phyloP scores from a whole-genome alignment of 2,113 vertebrate genomes.

The Oriolus oriolus region DNA sequence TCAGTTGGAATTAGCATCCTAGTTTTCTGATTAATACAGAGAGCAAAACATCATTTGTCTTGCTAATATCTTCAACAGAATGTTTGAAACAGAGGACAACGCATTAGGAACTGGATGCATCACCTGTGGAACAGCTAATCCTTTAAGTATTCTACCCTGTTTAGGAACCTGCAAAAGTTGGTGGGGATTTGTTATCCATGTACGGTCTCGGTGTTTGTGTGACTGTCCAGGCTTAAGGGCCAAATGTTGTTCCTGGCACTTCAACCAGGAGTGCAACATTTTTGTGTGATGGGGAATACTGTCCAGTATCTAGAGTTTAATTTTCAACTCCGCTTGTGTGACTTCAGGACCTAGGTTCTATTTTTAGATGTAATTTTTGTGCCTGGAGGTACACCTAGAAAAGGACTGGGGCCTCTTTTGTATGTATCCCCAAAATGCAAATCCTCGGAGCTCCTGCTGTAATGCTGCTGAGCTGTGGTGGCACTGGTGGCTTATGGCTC shows the following conservation, averaged over 20 bases:
- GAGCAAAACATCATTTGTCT: background rate
- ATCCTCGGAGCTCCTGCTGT: background rate
- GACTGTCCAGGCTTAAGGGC: background rate
- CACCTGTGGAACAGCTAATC: background rate
- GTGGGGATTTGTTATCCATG: background rate
- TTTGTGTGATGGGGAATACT: background rate
- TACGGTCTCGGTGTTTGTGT: fast-evolving
- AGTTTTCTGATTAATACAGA: background rate
- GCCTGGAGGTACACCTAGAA: background rate
- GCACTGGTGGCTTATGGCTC: background rate
- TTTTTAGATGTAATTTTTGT: background rate
- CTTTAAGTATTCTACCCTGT: background rate
- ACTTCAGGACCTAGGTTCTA: background rate
- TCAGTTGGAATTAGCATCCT: background rate
- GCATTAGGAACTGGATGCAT: background rate
- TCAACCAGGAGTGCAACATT: background rate
- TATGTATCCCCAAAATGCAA: background rate
- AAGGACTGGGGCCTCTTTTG: background rate
- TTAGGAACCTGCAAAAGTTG: background rate
- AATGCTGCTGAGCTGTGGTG: background rate
- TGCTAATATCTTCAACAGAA: background rate
- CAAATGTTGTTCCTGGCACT: background rate
- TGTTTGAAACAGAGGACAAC: background rate
- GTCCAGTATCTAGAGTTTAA: background rate
- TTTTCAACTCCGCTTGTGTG: background rate